Conservation (phyloP, 2,113 vertebrate genomes). For the Grammomys surdaster region DNA sequence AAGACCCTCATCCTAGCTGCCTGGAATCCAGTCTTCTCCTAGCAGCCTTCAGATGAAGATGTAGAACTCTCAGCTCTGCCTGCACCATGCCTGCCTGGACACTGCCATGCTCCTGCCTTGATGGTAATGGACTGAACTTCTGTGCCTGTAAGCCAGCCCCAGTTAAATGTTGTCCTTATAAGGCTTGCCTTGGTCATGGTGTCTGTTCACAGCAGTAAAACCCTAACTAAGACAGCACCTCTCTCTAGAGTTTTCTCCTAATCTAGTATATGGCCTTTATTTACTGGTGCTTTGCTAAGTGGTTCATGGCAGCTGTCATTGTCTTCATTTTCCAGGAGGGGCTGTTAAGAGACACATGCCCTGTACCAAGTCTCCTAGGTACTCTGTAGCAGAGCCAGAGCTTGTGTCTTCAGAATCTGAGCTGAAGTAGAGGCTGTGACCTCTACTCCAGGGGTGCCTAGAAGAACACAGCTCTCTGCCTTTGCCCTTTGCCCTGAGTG, state of each 20-base stretch:
- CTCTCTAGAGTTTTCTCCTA: neutral
- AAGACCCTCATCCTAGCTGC: too few species aligned
- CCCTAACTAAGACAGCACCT: neutral
- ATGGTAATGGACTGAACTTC: too few species aligned
- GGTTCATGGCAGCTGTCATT: neutral
- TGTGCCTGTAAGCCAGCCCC: too few species aligned
- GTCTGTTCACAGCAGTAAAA: too few species aligned
- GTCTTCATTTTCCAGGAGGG: neutral
- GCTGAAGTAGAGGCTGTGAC: neutral
- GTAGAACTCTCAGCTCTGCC: too few species aligned
- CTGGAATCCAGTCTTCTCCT: too few species aligned
- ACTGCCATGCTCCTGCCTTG: too few species aligned
- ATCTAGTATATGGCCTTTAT: neutral
- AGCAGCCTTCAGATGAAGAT: too few species aligned
- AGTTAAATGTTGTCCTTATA: too few species aligned
- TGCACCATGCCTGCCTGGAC: too few species aligned
- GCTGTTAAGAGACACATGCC: neutral
- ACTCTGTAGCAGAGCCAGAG: neutral
- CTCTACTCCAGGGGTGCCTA: neutral
- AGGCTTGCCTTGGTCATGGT: too few species aligned
- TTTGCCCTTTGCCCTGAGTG: neutral
- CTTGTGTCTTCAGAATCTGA: neutral
- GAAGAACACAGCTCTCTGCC: neutral
- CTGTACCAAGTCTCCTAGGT: neutral
- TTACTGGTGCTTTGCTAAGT: neutral